Base-by-base conservation (phyloP, 1,140 invertebrate genomes). In the Conus betulinus region DNA sequence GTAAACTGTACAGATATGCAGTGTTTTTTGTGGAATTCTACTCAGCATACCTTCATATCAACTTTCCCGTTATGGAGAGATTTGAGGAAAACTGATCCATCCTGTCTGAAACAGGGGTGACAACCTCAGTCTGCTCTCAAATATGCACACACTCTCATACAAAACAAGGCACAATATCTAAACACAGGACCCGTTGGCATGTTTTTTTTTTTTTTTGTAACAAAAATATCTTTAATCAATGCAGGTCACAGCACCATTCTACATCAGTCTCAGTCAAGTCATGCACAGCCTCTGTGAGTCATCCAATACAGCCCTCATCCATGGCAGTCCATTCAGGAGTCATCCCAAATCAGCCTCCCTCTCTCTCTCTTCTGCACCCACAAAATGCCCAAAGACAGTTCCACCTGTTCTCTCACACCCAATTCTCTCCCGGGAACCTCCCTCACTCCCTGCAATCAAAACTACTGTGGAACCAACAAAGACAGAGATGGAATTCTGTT, bases 201-300 rank as follows among this genome's bases (percentile, higher is more conserved):
- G n/a, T n/a, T 27, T 0, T 8, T 23, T 53, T 86, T 63, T 0
- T 76, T 39, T 74, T 74, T 67, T 79, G 23, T 87, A 87, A 17
- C 39, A 87, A 85, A 87, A 87, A 87, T 87, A 87, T 78, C 51
- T 87, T 87, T 57, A 74, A 78, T 87, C 67, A 53, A 63, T 60
- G 53, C 55, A 84, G 27, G 5, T 39, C 85, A 87, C 85, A 87
- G 85, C 85, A 87, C 85, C 85, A 15, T 23, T 87, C 71, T 87
- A 78, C 51, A 67, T 25, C 13, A 87, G n/a, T 15, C 52, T 20
- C 23, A 51, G n/a, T 52, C 60, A 53, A 67, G 3, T n/a, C 20
- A 53, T 67, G 11, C 25, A 63, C 20, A 84, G 27, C 57, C 57
- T 51, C 25, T 39, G 39, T 20, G 27, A 81, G 13, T 23, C 79